Conservation (phyloP, 2,888 invertebrate species). For the Chloromyia formosa region DNA sequence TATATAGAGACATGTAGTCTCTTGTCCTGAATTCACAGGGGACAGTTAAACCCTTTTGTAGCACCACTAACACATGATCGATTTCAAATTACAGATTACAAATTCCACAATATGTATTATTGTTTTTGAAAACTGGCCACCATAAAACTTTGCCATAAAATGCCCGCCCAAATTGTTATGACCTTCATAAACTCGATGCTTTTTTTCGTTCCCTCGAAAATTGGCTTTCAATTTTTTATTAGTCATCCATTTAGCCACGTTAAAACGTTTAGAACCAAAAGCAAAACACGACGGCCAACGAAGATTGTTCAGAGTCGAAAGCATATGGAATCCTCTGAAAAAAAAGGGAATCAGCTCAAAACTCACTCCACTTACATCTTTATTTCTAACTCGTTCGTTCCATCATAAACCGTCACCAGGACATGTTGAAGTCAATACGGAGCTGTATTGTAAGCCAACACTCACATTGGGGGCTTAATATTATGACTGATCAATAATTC, state of each 20-base stretch:
- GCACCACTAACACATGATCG: too few species aligned
- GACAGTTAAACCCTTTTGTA: too few species aligned
- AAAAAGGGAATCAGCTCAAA: not conserved
- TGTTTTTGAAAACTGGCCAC: too few species aligned
- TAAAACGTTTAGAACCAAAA: constrained; percentile 3
- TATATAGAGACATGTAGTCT: too few species aligned
- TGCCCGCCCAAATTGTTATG: not conserved
- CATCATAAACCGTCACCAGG: not conserved
- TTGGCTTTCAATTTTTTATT: constrained; percentile 33
- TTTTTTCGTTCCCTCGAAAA: constrained; percentile 3
- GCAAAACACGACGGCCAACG: not conserved
- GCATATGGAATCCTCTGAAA: not conserved
- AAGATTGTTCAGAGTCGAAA: too few species aligned
- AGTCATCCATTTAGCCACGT: constrained; percentile 19
- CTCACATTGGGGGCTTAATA: constrained; percentile 7
- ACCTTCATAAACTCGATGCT: not conserved
- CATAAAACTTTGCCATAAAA: too few species aligned
- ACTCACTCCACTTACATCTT: not conserved
- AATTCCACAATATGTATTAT: too few species aligned
- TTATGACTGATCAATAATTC: constrained; percentile 42
- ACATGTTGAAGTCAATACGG: constrained; percentile 19
- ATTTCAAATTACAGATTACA: too few species aligned
- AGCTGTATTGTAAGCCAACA: not conserved
- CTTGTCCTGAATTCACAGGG: too few species aligned
- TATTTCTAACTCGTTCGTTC: constrained; percentile 10